These are phyloP conservation scores for Cairina moschata DNA, from an alignment of 2,113 vertebrate genomes.

Conservation along the genomic window DNA sequence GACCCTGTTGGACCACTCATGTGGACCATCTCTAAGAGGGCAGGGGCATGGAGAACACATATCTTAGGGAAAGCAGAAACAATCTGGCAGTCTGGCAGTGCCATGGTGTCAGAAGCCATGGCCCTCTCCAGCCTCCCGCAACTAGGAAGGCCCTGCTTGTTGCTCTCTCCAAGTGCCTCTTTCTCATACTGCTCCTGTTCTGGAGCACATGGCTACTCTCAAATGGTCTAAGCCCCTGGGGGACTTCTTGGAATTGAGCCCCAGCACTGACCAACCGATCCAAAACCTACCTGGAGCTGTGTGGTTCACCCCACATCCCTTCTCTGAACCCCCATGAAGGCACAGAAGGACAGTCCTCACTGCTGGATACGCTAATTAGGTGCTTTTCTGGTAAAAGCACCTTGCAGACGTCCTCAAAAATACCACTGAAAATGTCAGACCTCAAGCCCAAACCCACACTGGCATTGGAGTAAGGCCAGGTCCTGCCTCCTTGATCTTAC, in stretches of 20 bases:
- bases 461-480: neutral
- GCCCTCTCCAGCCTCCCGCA: neutral
- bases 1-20: neutral
- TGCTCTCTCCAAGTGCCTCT: neutral
- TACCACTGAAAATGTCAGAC: neutral
- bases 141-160: neutral
- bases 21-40: neutral
- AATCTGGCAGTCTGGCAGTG: neutral
- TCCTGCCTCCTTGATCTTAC: neutral
- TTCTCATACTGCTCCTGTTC: neutral
- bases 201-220: neutral
- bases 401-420: neutral
- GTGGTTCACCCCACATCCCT: neutral
- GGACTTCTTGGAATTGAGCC: neutral
- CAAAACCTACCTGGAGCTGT: too few relatives aligned
- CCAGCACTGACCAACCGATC: neutral
- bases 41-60: neutral
- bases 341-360: neutral
- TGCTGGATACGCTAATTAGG: neutral
- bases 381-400: neutral
- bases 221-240: neutral
- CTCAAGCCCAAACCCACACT: neutral
- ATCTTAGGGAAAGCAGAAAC: too few relatives aligned
- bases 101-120: accelerated
- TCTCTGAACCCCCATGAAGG: neutral